Percentiles rank a stretch among this genome's conserved stretches.
Conservation (phyloP, 1,140 invertebrate genomes). For the Drosophila parabipectinata region DNA sequence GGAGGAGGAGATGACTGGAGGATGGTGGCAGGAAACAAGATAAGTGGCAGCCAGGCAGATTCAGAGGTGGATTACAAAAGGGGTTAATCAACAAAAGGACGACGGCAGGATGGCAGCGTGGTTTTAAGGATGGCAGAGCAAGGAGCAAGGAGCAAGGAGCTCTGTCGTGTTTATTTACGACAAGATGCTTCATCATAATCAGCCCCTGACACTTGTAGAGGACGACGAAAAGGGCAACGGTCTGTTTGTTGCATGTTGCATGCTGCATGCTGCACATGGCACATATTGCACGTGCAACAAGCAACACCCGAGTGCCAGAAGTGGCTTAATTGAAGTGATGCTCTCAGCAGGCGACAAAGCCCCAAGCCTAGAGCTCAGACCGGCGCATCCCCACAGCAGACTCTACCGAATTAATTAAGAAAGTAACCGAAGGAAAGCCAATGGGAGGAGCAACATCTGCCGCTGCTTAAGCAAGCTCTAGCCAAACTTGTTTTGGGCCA, state of each 20-base stretch:
- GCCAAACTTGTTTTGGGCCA: constrained; percentile 41
- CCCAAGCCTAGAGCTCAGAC: constrained; percentile 8
- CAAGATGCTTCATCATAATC: constrained; percentile 79
- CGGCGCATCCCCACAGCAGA: neutral
- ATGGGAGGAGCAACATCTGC: constrained; percentile 43
- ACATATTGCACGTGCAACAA: constrained; percentile 53
- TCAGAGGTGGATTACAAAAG: constrained; percentile 66
- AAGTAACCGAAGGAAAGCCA: constrained; percentile 39
- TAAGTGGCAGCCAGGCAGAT: constrained; percentile 36
- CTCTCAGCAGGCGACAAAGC: constrained; percentile 45
- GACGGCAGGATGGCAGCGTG: neutral
- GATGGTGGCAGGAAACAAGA: constrained; percentile 44
- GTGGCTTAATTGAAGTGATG: constrained; percentile 76
- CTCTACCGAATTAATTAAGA: constrained; percentile 52
- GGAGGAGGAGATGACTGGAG: constrained; percentile 5
- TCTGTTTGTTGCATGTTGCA: constrained; percentile 21
- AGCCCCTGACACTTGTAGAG: constrained; percentile 71
- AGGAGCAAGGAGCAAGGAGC: constrained; percentile 16
- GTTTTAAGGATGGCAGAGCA: neutral
- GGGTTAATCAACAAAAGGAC: constrained; percentile 66
- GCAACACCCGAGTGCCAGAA: constrained; percentile 60
- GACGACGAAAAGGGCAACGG: constrained; percentile 31
- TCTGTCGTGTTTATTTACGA: constrained; percentile 76
- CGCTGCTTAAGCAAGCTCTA: constrained; percentile 33
- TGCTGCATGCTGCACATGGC: constrained; percentile 18